Base-by-base conservation (phyloP, 2,888 invertebrate genomes). In the Subacronicta megacephala region DNA sequence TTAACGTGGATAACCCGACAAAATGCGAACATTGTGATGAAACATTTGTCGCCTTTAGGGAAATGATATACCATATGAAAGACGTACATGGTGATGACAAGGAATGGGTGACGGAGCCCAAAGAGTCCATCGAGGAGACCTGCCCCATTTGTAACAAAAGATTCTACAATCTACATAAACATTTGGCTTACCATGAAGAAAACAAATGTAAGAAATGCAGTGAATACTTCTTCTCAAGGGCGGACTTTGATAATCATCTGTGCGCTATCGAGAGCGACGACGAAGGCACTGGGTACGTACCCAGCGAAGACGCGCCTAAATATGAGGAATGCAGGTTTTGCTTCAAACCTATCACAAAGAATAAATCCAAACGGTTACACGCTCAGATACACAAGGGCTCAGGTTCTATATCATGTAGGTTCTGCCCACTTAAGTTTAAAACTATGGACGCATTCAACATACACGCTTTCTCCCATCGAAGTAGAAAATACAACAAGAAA, bases 1-100 rank as follows among this genome's bases (percentile, higher is more conserved):
- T 83, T 42, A 93, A 89, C 70, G 90, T 82, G 50, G 95, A 92
- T 49, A 93, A 90, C 60, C 95, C 88, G 20, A 89, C 83, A 7
- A 93, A 88, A 70, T 95, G 88, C 81, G 95, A 91, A 79, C 94
- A 90, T 78, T 94, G 95, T 80, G 95, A 95, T 70, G 94, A 95
- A 64, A 94, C 92, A 0, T 95, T 95, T 61, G 90, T 95, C 16
- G 92, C 94, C 16, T 94, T 94, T 82, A 88, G 90, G 67, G 95
- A 93, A 62, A 95, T 90, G 92, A 95, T 92, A 71, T 89, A 88
- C 72, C 95, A 89, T 84, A 94, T 93, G 92, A 82, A 87, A 29
- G 94, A 94, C 36, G 90, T 67, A 0, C 94, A 94, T 67, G 88
- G 85, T 3, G 93, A 93, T 59, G 85, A 93, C 50, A 93, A 92